Conservation (phyloP, 2,888 invertebrate species). For the Chrysina gloriosa region DNA sequence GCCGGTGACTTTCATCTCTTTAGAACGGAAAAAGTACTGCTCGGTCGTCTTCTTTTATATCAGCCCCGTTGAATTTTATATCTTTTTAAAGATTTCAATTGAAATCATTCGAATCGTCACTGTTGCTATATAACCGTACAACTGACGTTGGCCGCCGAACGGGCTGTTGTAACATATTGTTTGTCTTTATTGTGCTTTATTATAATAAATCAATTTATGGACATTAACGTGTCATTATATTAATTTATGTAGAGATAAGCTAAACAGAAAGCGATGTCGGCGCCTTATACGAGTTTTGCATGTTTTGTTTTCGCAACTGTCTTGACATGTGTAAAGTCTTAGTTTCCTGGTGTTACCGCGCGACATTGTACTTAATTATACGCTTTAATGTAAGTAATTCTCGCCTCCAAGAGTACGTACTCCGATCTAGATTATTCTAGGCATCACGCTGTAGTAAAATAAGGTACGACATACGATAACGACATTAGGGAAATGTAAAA, state of each 20-base stretch:
- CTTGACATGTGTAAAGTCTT: not conserved
- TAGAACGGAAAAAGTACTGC: slow-evolving; percentile 17
- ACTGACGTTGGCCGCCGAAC: too few relatives aligned
- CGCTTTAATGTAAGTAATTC: not conserved
- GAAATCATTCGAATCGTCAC: not conserved
- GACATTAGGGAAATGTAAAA: not conserved
- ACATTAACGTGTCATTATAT: slow-evolving; percentile 24
- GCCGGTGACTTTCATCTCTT: slow-evolving; percentile 27
- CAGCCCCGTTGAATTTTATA: not conserved
- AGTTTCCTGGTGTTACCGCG: slow-evolving; percentile 16
- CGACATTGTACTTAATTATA: not conserved
- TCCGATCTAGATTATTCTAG: not conserved
- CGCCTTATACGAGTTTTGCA: slow-evolving; percentile 14
- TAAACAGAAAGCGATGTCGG: slow-evolving; percentile 14
- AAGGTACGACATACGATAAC: not conserved
- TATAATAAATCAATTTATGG: slow-evolving; percentile 14
- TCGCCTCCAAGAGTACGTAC: not conserved
- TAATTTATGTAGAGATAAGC: slow-evolving; percentile 12
- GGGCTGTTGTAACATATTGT: not conserved
- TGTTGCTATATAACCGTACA: not conserved
- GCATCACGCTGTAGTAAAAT: not conserved
- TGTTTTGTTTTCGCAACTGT: not conserved
- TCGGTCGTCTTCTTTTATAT: not conserved
- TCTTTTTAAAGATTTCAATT: slow-evolving; percentile 25
- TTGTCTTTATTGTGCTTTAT: not conserved